Evolutionary conservation across 2,797 vertebrate genomes (phyloP), one percentile per base, ranked within the genome.

Genomic region (Cyclopterus lumpus): DNA sequence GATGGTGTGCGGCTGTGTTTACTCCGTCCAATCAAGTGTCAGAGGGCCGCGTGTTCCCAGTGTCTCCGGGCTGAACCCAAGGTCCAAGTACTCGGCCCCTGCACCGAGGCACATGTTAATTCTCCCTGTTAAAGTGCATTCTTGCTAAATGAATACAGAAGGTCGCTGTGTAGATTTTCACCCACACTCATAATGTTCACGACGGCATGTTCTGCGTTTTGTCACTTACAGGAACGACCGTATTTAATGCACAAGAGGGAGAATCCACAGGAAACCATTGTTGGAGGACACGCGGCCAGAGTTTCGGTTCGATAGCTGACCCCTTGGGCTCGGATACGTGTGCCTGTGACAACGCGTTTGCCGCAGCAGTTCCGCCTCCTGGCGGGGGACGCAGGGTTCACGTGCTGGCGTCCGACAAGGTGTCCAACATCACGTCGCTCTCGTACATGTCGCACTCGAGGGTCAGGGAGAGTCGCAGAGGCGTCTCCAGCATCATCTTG

Each of bases 361-460:
- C 64, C 70, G 57, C 1, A 48, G 84, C 83, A 81, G 80, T 73
- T 83, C 81, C 73, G 67, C 77, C 85, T 70, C 81, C 64, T 36
- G 59, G 58, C 62, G 3, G 49, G 54, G 11, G 68, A 40, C 38
- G 38, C 38, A 4, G 38, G 61, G 57, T 91, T 99, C 96, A 99
- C 16, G 96, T 97, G 86, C 98, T 99, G 54, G 97, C 96, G 94
- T 99, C 98, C 26, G 98, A 99, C 96, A 99, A 95, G 0, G 97
- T 99, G 92, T 99, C 97, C 84, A 99, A 91, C 97, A 98, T 98
- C 96, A 99, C 96, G 82, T 99, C 98, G 32, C 96, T 99, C 93
- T 99, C 98, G 6, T 97, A 98, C 97, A 98, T 97, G 89, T 99
- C 97, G n/a, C 97, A 99, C 92, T 99, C 98, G 77, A 99, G 95